These are phyloP conservation scores for Pholis gunnellus DNA, from an alignment of 2,113 vertebrate species.

Conservation along the genomic window DNA sequence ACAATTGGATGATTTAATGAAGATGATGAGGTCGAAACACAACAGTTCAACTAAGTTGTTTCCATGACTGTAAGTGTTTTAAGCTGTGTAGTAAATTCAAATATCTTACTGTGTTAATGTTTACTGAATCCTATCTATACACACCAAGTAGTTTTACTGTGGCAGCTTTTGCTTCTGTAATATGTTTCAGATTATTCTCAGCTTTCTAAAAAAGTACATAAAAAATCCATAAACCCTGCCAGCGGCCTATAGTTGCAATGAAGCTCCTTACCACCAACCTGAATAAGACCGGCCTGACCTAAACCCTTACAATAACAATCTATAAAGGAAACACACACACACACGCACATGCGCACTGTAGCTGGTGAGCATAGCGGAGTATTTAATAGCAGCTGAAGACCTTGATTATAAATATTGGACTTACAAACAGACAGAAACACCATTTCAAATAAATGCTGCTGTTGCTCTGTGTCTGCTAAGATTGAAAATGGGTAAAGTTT, in stretches of 20 bases:
- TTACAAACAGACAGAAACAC: background rate
- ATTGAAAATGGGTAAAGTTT: background rate
- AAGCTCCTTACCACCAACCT: constrained; percentile 16
- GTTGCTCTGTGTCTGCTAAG: background rate
- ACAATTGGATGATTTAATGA: background rate
- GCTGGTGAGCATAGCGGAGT: background rate
- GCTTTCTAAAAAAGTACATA: constrained; percentile 48
- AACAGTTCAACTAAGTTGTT: background rate
- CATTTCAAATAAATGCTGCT: background rate
- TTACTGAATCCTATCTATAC: constrained; percentile 22
- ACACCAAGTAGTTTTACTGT: constrained; percentile 21
- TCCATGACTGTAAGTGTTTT: background rate
- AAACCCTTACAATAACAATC: constrained; percentile 43
- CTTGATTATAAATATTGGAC: background rate
- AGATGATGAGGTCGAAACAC: background rate
- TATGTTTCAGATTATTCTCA: constrained; percentile 48
- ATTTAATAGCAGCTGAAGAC: background rate
- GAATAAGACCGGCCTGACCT: constrained; percentile 18
- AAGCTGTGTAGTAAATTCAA: background rate
- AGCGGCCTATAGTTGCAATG: background rate
- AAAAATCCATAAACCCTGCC: constrained; percentile 46
- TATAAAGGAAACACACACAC: background rate
- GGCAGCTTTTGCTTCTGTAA: constrained; percentile 53
- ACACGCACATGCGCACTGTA: background rate
- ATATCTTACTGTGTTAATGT: constrained; percentile 8